Evolutionary conservation across 2,888 invertebrate species (phyloP).

Genomic region (Andricus quercusramuli): DNA sequence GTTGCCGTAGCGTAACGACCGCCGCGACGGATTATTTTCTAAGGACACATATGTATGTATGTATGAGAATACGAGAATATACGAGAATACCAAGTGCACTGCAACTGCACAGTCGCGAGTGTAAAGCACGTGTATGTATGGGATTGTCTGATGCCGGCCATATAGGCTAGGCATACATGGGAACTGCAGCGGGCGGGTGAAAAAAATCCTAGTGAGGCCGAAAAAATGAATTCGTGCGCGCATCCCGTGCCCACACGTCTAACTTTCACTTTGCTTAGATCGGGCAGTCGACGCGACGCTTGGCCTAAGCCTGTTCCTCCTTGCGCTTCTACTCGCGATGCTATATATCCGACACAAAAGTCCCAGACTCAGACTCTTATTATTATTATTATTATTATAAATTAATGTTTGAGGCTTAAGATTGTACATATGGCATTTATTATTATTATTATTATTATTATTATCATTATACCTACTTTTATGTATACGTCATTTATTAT

Average conservation of each 20-base stretch:
- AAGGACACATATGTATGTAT: conserved; percentile 26
- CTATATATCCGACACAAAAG: conserved; percentile 62
- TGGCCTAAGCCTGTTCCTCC: conserved; percentile 57
- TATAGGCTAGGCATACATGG: conserved; percentile 76
- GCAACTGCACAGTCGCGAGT: conserved; percentile 47
- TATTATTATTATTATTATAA: conserved; percentile 42
- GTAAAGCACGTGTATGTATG: conserved; percentile 55
- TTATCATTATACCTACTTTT: too few relatives aligned
- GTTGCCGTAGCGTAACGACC: conserved; percentile 31
- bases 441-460: conserved; percentile 1
- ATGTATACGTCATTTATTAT: conserved; percentile 22
- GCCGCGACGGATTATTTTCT: conserved; percentile 35
- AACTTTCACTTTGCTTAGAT: conserved; percentile 78
- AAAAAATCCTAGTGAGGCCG: conserved; percentile 69
- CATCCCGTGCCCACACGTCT: conserved; percentile 79
- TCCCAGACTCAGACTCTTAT: conserved; percentile 58
- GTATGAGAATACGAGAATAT: not conserved
- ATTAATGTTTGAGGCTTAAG: too few relatives aligned
- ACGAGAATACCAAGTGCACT: conserved; percentile 7
- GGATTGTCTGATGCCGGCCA: conserved; percentile 64
- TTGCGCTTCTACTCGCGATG: conserved; percentile 56
- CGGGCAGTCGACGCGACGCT: conserved; percentile 65
- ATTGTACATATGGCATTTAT: too few relatives aligned
- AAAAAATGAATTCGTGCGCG: conserved; percentile 79
- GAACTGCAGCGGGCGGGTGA: conserved; percentile 67